Percentiles rank a stretch among this genome's conserved stretches.
Conservation (phyloP, 1,140 invertebrate species). For the Eubasilissa regina region DNA sequence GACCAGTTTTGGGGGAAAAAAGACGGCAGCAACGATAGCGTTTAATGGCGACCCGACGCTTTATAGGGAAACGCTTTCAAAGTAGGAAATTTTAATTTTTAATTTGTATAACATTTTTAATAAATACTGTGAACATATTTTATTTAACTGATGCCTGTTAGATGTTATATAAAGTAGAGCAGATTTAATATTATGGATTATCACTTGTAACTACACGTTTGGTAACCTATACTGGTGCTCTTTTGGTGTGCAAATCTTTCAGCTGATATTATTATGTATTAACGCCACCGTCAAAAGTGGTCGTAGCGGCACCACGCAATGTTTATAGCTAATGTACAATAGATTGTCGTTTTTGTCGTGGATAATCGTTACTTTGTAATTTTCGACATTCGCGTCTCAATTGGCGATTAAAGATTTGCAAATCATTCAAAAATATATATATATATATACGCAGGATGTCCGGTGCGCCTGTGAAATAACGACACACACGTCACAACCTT, state of each 20-base stretch:
- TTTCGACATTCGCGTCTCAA: not conserved
- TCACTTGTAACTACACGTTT: slow-evolving; percentile 30
- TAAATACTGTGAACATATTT: slow-evolving; percentile 29
- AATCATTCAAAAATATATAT: slow-evolving; percentile 36
- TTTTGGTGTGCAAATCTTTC: slow-evolving; percentile 39
- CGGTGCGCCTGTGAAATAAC: not conserved
- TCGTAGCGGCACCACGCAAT: too few species aligned
- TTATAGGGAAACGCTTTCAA: slow-evolving; percentile 52
- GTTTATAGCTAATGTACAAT: too few species aligned
- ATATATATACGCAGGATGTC: slow-evolving; percentile 6
- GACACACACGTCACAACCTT: not conserved
- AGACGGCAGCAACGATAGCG: slow-evolving; percentile 67
- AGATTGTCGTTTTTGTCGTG: too few species aligned
- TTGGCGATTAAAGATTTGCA: slow-evolving; percentile 31
- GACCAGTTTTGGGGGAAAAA: slow-evolving; percentile 88
- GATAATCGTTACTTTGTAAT: not conserved
- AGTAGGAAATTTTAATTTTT: slow-evolving; percentile 45
- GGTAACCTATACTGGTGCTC: slow-evolving; percentile 28
- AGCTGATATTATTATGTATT: too few species aligned
- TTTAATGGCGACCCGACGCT: slow-evolving; percentile 61
- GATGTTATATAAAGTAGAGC: slow-evolving; percentile 52
- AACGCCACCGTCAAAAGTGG: too few species aligned
- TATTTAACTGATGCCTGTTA: slow-evolving; percentile 53
- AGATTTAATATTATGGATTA: slow-evolving; percentile 43
- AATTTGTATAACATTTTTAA: slow-evolving; percentile 14